A percentile compares a stretch with the other conserved stretches of the same genome.
These are phyloP conservation scores for Prochilodus magdalenae DNA, from an alignment of 2,113 vertebrate genomes.

Conservation along the genomic window DNA sequence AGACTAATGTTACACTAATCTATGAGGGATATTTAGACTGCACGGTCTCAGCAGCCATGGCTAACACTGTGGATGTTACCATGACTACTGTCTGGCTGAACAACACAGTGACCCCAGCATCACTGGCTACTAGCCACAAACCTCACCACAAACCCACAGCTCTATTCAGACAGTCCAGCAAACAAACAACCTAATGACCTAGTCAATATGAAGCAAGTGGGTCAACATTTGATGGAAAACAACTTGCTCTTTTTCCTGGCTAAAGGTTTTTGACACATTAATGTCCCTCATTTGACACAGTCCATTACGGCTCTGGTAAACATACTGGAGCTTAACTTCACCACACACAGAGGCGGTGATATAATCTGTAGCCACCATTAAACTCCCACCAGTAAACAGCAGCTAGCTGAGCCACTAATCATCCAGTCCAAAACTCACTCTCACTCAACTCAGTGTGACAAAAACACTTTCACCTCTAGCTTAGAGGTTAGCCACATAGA, in stretches of 20 bases:
- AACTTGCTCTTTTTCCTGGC: conserved; percentile 48
- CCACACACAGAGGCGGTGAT: conserved; percentile 5
- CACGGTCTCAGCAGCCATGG: conserved; percentile 54
- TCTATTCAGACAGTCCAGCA: conserved; percentile 54
- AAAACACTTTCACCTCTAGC: neutral
- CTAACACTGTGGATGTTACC: conserved; percentile 53
- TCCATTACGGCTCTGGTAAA: conserved; percentile 61
- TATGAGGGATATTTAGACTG: conserved; percentile 12
- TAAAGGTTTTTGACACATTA: conserved; percentile 58
- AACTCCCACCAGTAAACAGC: conserved; percentile 2
- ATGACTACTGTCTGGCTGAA: conserved; percentile 53
- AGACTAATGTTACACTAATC: neutral
- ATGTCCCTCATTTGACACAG: conserved; percentile 52
- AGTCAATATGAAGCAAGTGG: conserved; percentile 47
- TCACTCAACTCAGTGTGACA: neutral
- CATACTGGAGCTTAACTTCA: conserved; percentile 41
- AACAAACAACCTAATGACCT: conserved; percentile 57
- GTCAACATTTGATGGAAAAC: conserved; percentile 58
- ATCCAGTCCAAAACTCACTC: neutral
- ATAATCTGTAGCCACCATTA: conserved; percentile 5
- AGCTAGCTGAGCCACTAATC: neutral
- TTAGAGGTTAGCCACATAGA: neutral
- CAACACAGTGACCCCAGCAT: conserved; percentile 57
- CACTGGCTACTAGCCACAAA: conserved; percentile 58
- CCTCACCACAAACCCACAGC: conserved; percentile 53